Evolutionary conservation across 2,113 vertebrate species (phyloP).

Genomic region (Oryzias javanicus): DNA sequence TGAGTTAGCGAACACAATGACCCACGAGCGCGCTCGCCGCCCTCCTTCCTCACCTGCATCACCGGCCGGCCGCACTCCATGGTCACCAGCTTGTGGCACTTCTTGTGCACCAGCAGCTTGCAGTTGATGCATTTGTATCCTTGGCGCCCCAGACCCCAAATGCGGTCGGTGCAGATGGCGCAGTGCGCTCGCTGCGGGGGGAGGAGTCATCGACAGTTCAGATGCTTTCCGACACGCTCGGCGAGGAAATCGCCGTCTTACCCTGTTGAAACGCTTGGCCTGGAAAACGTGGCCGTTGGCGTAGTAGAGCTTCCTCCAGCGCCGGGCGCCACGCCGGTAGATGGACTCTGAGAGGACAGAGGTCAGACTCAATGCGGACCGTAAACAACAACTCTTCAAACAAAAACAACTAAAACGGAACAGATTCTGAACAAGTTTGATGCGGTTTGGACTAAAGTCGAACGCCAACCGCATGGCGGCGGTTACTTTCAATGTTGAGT

Average conservation of each 20-base stretch:
- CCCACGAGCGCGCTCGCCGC: not conserved
- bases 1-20: not conserved
- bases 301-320: constrained; percentile 98
- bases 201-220: too few species aligned
- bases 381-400: too few species aligned
- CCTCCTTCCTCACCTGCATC: constrained; percentile 59
- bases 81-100: constrained; percentile 95
- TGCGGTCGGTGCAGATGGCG: constrained; percentile 95
- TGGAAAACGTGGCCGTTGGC: constrained; percentile 98
- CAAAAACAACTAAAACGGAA: too few species aligned
- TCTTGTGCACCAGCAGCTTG: constrained; percentile 98
- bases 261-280: constrained; percentile 98
- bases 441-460: too few species aligned
- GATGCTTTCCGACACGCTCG: too few species aligned
- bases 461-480: too few species aligned
- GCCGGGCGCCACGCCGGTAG: constrained; percentile 93
- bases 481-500: too few species aligned
- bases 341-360: constrained; percentile 87
- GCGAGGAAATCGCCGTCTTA: constrained; percentile 51
- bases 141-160: constrained; percentile 97
- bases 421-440: too few species aligned
- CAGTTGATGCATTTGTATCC: constrained; percentile 99
- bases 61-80: constrained; percentile 87
- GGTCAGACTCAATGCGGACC: too few species aligned
- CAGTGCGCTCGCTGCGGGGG: constrained; percentile 90